Base-by-base conservation (phyloP, 2,888 invertebrate species). In the Bhutanitis thaidina region DNA sequence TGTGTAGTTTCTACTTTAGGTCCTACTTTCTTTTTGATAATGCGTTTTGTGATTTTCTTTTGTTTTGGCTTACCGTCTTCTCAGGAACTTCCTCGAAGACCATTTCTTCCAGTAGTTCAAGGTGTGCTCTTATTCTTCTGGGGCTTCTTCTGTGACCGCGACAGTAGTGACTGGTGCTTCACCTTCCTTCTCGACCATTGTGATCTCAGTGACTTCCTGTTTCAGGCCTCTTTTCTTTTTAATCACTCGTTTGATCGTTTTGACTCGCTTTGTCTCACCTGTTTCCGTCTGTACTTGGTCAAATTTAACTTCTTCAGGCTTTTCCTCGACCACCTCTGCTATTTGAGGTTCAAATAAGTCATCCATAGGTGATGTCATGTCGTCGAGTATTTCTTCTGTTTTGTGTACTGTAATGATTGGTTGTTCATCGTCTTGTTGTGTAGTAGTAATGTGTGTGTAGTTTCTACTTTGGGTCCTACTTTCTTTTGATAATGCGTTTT, bases 151-250 rank as follows among this genome's bases (percentile, higher is more conserved):
- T 20, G 50, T 53, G 0, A 63, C 52, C 0, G 53, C 62, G 0
- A 69, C 61, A 0, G 61, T 67, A 0, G 64, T 67, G 14, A 65
- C 53, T 0, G 71, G 68, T 7, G 43, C 54, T 36, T 67, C 76
- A 10, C 58, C 59, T 0, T 64, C 61, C 13, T 32, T 54, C 27
- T 58, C 57, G 0, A 56, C 51, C 0, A 43, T 61, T 0, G 59
- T 64, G 0, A 64, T 67, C 60, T 69, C 67, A 0, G 67, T 67
- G 0, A 67, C 41, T 43, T 61, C 52, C 8, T 53, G 45, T n/a
- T 58, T 53, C 12, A 48, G 45, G 0, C 66, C 65, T 48, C 63
- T 62, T 44, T 69, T 55, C 48, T 71, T 71, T 30, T 55, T 58
- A 13, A 67, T n/a, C 62, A 30, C 3, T 65, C 61, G 5, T 64